Base-by-base conservation (phyloP, 1,140 invertebrate genomes). In the Zaprionus ghesquierei region DNA sequence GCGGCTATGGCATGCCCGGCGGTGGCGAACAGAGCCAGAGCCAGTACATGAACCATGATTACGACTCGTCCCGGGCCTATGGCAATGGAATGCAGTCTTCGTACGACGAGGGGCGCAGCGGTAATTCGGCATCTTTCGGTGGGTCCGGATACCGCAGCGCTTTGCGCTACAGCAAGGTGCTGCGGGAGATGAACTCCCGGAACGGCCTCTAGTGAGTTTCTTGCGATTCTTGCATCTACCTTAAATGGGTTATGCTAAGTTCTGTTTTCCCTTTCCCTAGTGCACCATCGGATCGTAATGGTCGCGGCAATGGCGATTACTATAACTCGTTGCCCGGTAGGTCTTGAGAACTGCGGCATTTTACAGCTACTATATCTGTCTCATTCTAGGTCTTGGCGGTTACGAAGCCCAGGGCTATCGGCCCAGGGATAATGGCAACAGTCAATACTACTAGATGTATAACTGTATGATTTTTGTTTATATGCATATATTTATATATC, bases 101-200 rank as follows among this genome's bases (percentile, higher is more conserved):
- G 2, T 81, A 71, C 6, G 74, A 79, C 4, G 79, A 79, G 2
- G 35, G 35, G 15, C 35, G 35, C 2, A 0, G 64, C 75, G 0
- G 51, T 15, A 69, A 76, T 10, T 65, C 76, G 0, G 82, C 82
- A 1, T 58, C 75, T 1, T 79, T 59, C 9, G 82, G 82, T 1
- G 82, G 82, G 6, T 62, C 82, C 3, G 82, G 82, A 0, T 87
- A 87, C 50, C 82, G 82, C 25, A 89, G 82, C 38, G 64, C 82
- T 1, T 27, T 87, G 33, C 76, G 82, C 2, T 89, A 87, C 62
- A 55, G 18, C 15, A 89, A 84, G 13, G 54, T 71, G 1, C 25
- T 87, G 5, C 58, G 62, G 2, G 82, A 89, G 22, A 87, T 87
- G 84, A 87, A 89, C 53, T 87, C 82, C 0, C 82, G 82, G 44